These are phyloP conservation scores for Orthosia incerta DNA, from an alignment of 2,888 invertebrate species.

Conservation along the genomic window DNA sequence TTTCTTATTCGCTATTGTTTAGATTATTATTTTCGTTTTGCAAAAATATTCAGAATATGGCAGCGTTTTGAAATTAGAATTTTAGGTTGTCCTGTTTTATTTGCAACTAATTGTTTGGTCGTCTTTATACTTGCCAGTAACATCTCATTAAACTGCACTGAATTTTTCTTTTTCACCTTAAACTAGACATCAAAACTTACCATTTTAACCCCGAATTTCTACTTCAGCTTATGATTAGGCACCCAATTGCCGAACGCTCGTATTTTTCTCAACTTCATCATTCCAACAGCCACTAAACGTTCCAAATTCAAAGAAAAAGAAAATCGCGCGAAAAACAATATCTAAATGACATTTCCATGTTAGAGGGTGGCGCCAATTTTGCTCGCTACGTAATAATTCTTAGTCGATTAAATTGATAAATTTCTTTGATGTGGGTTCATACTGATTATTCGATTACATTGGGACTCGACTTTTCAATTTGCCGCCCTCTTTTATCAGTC, in stretches of 20 bases:
- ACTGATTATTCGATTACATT: constrained; percentile 86
- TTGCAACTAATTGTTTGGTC: neutral
- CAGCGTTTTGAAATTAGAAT: constrained; percentile 19
- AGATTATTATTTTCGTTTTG: neutral
- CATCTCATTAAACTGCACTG: neutral
- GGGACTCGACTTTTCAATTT: constrained; percentile 88
- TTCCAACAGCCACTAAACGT: constrained; percentile 24
- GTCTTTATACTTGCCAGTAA: neutral
- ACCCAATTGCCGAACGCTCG: neutral
- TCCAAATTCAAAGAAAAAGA: constrained; percentile 47
- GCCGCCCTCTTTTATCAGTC: constrained; percentile 79
- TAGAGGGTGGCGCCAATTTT: constrained; percentile 80
- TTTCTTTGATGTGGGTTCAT: constrained; percentile 84
- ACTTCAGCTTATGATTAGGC: neutral
- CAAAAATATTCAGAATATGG: constrained; percentile 30
- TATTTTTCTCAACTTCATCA: neutral
- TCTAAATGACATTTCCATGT: constrained; percentile 82
- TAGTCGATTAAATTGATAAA: constrained; percentile 82
- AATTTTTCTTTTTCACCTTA: neutral
- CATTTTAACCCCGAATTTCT: too few relatives aligned
- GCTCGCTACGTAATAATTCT: constrained; percentile 85
- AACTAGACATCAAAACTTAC: neutral
- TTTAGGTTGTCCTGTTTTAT: neutral
- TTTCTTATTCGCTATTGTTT: constrained; percentile 30
- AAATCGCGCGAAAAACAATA: constrained; percentile 70